Conservation (phyloP, 2,888 invertebrate genomes). For the Melangyna quadrimaculata region DNA sequence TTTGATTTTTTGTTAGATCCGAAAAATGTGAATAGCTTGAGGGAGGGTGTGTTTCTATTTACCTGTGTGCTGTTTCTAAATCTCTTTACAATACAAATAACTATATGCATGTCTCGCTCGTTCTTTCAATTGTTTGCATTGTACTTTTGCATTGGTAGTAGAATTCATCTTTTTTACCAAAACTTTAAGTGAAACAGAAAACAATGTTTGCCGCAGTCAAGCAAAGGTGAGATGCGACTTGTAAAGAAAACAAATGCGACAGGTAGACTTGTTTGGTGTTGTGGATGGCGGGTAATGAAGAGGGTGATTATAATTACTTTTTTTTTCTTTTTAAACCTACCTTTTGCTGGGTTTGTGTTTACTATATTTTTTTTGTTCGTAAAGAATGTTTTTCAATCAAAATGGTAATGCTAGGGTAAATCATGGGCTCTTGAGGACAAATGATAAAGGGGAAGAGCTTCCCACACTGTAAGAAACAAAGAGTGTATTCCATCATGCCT, state of each 20-base stretch:
- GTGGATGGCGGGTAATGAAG: conserved; percentile 20
- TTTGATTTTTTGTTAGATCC: background rate
- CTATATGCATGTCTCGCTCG: conserved; percentile 39
- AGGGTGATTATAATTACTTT: conserved; percentile 27
- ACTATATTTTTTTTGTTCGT: background rate
- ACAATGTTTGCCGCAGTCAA: conserved; percentile 12
- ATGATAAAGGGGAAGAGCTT: background rate
- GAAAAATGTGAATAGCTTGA: conserved; percentile 5
- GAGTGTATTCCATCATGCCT: background rate
- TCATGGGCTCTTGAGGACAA: background rate
- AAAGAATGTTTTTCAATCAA: background rate
- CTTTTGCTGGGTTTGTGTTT: conserved; percentile 50
- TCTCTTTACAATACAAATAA: conserved; percentile 28
- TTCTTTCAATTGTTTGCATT: conserved; percentile 22
- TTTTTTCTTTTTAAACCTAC: background rate
- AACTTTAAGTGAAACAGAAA: background rate
- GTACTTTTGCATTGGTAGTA: background rate
- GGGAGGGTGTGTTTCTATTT: conserved; percentile 53
- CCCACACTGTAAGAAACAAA: background rate
- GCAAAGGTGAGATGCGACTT: conserved; percentile 20
- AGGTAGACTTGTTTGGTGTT: conserved; percentile 52
- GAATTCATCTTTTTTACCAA: conserved; percentile 28
- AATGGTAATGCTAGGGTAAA: background rate
- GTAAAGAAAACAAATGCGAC: conserved; percentile 44
- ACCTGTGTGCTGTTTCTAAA: conserved; percentile 47